Base-by-base conservation (phyloP, 2,113 vertebrate species). In the Bubo blakistoni region DNA sequence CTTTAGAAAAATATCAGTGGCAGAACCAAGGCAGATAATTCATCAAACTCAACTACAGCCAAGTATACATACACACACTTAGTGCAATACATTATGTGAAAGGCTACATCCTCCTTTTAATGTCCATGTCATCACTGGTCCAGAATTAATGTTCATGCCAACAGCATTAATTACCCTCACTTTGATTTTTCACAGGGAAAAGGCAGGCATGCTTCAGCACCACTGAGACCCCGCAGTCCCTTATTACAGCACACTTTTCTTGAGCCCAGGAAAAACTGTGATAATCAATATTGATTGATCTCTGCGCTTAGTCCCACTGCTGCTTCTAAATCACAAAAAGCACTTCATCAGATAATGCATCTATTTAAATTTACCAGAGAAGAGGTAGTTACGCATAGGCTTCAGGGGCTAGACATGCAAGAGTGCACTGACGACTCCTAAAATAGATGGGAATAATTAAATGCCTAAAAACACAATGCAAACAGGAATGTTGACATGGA, bases 221-320 rank as follows among this genome's bases (percentile, higher is more conserved):
- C 74, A 6, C 84, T 7, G 79, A 19, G 79, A 49, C 74, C 54
- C 87, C 36, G 63, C 90, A 83, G 72, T 13, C 62, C 72, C 69
- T 96, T 59, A 49, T 65, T 11, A 6, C 49, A 72, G 63, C 59
- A 59, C 40, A 7, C 66, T 73, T 32, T 19, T 27, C 89, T 85
- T 54, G 14, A 90, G 66, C 65, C 65, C 77, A 67, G 82, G 85
- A 93, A 94, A 97, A 95, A 42, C 69, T 67, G 87, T 54, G 90
- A 76, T 94, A 74, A 96, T 96, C 95, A 79, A 96, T 97, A 96
- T 22, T 54, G 88, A 95, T 94, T 29, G 93, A 96, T 97, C 46
- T 16, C 90, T 4, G 11, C 0, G 4, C 84, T 95, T 44, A 20
- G 65, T 72, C 86, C 72, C 69, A 9, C 82, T 62, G 85, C 86